Evolutionary conservation across 2,888 invertebrate species (phyloP).

Genomic region (Acheta domesticus): DNA sequence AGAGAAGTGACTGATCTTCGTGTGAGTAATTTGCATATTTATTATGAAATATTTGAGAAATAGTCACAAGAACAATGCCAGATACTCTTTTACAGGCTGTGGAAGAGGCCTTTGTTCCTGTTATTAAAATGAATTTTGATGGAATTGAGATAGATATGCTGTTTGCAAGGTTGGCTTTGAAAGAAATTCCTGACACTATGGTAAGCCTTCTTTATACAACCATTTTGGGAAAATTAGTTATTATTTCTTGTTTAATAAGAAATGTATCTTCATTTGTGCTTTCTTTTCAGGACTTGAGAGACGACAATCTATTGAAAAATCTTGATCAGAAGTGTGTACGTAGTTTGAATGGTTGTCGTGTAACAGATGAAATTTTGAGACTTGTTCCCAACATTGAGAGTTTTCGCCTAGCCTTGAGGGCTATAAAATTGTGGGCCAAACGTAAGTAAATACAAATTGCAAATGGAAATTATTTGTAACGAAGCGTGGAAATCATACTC

Average conservation of each 20-base stretch:
- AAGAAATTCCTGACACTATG: constrained; percentile 82
- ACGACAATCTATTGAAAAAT: constrained; percentile 89
- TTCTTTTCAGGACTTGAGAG: constrained; percentile 72
- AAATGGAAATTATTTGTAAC: too few species aligned
- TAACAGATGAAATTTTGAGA: constrained; percentile 95
- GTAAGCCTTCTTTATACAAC: constrained; percentile 41
- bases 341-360: constrained; percentile 95
- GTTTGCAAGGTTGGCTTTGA: constrained; percentile 88
- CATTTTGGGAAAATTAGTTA: background rate
- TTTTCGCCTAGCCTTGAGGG: constrained; percentile 87
- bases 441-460: constrained; percentile 58
- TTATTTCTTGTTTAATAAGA: background rate
- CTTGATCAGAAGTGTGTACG: constrained; percentile 94
- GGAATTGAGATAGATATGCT: constrained; percentile 98
- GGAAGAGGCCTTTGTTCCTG: constrained; percentile 98
- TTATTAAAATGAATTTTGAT: constrained; percentile 98
- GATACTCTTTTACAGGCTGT: constrained; percentile 63
- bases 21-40: constrained; percentile 49
- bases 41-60: background rate
- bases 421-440: constrained; percentile 98
- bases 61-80: background rate
- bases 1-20: constrained; percentile 79
- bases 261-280: background rate
- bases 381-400: constrained; percentile 93
- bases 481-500: too few species aligned